phyloP scores from a whole-genome alignment of 2,888 invertebrate species.

The Plebejus melissa region DNA sequence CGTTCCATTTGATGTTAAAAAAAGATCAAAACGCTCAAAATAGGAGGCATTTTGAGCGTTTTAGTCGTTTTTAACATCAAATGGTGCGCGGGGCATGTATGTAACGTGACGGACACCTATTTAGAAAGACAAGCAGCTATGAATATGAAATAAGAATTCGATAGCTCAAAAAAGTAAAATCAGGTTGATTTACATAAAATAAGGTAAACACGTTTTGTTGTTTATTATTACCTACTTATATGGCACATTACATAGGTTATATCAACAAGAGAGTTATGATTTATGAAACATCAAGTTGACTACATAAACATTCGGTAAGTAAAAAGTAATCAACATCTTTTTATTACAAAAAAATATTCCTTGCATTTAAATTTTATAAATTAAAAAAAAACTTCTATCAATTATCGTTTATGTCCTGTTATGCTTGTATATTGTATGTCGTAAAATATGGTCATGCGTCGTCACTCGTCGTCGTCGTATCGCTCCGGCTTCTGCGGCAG shows the following conservation, averaged over 20 bases:
- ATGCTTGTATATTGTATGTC: not conserved
- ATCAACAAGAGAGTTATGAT: not conserved
- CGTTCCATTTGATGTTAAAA: no score
- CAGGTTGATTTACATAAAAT: not conserved
- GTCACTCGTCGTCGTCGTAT: constrained; percentile 52
- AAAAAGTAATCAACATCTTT: not conserved
- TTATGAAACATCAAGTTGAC: not conserved
- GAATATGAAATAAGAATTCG: no score
- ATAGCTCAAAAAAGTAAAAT: no score
- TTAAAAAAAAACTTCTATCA: not conserved
- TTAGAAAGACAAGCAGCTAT: no score
- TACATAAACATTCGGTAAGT: not conserved
- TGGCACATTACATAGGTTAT: not conserved
- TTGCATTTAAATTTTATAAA: not conserved
- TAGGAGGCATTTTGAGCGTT: no score
- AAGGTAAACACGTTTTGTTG: not conserved
- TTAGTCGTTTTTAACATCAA: no score
- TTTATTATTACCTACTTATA: not conserved
- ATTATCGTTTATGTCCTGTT: not conserved
- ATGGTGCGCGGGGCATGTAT: no score
- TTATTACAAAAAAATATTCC: not conserved
- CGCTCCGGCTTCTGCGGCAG: constrained; percentile 47
- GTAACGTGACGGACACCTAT: no score
- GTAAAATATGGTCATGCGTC: not conserved
- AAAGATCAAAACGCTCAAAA: no score